Evolutionary conservation across 2,797 vertebrate genomes (phyloP).

Genomic region (Megalops cyprinoides): DNA sequence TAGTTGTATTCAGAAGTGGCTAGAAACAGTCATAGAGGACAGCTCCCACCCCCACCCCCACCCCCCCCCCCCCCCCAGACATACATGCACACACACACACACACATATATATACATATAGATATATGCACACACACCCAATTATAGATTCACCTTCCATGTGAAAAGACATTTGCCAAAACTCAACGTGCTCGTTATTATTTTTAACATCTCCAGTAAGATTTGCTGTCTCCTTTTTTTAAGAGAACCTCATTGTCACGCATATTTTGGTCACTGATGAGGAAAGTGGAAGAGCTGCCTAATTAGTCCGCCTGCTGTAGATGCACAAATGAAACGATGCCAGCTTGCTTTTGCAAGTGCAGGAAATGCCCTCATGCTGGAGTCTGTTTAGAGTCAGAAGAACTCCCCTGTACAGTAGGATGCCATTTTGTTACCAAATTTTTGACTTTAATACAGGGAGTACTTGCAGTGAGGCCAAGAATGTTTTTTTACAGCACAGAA

Average conservation of each 20-base stretch:
- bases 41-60: background rate
- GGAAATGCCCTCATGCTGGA: too few relatives aligned
- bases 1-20: background rate
- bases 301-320: background rate
- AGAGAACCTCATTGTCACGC: background rate
- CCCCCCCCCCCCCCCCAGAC: background rate
- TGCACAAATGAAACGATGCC: slow-evolving; percentile 9
- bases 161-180: background rate
- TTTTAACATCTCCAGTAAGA: background rate
- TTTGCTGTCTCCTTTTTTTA: background rate
- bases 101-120: too few relatives aligned
- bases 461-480: too few relatives aligned
- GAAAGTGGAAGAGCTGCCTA: background rate
- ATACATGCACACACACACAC: too few relatives aligned
- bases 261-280: slow-evolving; percentile 14
- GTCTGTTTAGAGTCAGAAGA: too few relatives aligned
- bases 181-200: background rate
- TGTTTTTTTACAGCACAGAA: too few relatives aligned
- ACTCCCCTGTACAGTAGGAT: background rate
- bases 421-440: background rate
- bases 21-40: background rate
- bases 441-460: too few relatives aligned
- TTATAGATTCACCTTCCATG: background rate
- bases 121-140: background rate
- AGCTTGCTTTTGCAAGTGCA: background rate